Percentiles rank a stretch among this genome's conserved stretches.
Evolutionary conservation across 1,140 invertebrate species (phyloP).

Genomic region (Psix sp.): DNA sequence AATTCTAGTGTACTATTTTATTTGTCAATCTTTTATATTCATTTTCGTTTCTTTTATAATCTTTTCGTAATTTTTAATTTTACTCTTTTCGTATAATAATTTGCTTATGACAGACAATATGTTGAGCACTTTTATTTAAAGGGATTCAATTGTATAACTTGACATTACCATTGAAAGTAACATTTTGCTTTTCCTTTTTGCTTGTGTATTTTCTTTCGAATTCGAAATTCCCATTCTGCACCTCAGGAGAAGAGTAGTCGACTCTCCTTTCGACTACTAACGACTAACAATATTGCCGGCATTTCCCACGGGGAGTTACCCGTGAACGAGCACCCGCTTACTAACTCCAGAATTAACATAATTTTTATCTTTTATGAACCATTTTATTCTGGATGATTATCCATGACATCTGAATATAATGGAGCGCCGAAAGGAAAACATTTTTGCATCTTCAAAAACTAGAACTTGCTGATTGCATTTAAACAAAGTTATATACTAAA

Average conservation of each 20-base stretch:
- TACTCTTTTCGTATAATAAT: not conserved
- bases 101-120: constrained; percentile 35
- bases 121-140: constrained; percentile 56
- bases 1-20: no score
- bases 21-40: not conserved
- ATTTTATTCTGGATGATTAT: constrained; percentile 39
- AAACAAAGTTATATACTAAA: no score
- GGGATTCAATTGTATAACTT: constrained; percentile 62
- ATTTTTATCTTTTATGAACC: constrained; percentile 67
- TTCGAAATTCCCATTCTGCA: constrained; percentile 33
- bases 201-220: constrained; percentile 15
- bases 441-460: no score
- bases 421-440: constrained; percentile 38
- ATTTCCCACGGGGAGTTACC: constrained; percentile 44
- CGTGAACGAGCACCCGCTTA: constrained; percentile 19
- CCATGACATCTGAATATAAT: constrained; percentile 48
- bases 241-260: constrained; percentile 29
- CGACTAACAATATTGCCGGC: constrained; percentile 49
- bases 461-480: no score
- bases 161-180: constrained; percentile 63
- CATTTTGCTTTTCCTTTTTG: constrained; percentile 45
- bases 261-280: constrained; percentile 53
- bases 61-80: not conserved
- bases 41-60: not conserved
- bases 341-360: constrained; percentile 62